Percentiles rank a stretch among this genome's conserved stretches.
phyloP scores from a whole-genome alignment of 2,888 invertebrate genomes.

The Caprella mutica region DNA sequence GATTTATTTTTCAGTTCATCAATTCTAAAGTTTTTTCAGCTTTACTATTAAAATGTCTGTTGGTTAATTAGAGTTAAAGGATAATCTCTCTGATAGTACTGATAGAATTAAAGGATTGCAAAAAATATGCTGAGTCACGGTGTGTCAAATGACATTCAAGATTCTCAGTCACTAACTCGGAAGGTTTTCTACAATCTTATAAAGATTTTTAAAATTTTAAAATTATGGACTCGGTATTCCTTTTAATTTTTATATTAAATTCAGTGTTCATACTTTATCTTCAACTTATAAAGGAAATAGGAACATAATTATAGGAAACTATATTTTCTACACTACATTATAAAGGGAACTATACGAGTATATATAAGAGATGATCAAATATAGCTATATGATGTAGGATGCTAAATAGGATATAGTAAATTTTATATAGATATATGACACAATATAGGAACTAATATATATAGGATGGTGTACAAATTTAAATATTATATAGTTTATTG shows the following conservation, averaged over 20 bases:
- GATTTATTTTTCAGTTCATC: neutral
- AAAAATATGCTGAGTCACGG: too few species aligned
- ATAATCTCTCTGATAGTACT: too few species aligned
- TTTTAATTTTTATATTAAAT: neutral
- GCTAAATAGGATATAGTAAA: neutral
- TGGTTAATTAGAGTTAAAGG: too few species aligned
- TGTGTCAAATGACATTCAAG: too few species aligned
- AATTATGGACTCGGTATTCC: neutral
- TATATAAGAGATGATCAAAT: conserved; percentile 1
- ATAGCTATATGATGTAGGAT: neutral
- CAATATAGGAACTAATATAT: conserved; percentile 6
- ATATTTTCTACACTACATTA: neutral
- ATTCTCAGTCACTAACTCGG: too few species aligned
- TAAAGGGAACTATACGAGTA: conserved; percentile 5
- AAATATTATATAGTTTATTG: too few species aligned
- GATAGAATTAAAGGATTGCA: too few species aligned
- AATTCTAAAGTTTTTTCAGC: too few species aligned
- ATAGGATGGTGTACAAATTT: conserved; percentile 2
- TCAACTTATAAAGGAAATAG: neutral
- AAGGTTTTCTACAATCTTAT: too few species aligned
- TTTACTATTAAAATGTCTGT: too few species aligned
- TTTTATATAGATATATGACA: conserved; percentile 9
- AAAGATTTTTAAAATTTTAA: neutral
- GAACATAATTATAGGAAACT: neutral
- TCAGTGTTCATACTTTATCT: neutral